Conservation (phyloP, 2,797 vertebrate species). For the Alectoris magna region DNA sequence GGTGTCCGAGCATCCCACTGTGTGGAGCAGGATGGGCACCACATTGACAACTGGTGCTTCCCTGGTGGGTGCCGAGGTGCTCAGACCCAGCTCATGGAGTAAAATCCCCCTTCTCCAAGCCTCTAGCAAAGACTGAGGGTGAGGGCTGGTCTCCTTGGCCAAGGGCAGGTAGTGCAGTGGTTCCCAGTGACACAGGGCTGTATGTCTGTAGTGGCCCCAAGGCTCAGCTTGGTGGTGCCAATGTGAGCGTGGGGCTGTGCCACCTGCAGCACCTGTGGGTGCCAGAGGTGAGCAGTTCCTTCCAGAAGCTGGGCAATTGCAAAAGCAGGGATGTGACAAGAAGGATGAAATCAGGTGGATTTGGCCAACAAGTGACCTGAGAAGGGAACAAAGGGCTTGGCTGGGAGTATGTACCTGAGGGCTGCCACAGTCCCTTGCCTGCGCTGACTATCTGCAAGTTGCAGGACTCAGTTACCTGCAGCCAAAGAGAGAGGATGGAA, state of each 20-base stretch:
- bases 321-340: background rate
- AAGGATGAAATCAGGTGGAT: background rate
- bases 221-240: background rate
- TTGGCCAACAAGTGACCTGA: background rate
- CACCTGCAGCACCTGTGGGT: rapidly evolving
- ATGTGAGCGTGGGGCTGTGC: rapidly evolving
- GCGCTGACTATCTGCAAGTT: background rate
- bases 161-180: rapidly evolving
- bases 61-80: rapidly evolving
- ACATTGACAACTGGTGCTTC: background rate
- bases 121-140: rapidly evolving
- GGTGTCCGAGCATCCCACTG: background rate
- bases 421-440: background rate
- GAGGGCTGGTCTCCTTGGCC: rapidly evolving
- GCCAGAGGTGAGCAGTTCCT: background rate
- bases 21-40: rapidly evolving
- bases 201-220: rapidly evolving
- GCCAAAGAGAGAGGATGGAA: rapidly evolving
- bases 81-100: rapidly evolving
- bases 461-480: background rate
- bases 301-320: background rate
- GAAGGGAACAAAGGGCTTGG: rapidly evolving
- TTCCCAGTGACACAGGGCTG: background rate
- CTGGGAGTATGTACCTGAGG: background rate
- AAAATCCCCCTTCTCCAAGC: background rate